Percentiles rank a stretch among this genome's conserved stretches.
Conservation (phyloP, 2,797 vertebrate species). For the Tiaroga cobitis region DNA sequence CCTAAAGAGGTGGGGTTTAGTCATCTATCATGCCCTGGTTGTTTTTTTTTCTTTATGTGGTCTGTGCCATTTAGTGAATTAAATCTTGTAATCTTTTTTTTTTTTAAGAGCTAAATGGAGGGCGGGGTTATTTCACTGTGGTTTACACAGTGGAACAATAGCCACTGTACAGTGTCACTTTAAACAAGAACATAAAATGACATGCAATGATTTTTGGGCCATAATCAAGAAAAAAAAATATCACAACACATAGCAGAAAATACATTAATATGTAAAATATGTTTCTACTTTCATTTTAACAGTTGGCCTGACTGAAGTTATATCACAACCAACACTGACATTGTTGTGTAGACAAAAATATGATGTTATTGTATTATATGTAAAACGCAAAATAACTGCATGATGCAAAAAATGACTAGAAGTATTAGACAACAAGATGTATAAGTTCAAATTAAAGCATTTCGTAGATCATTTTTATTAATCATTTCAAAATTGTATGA, state of each 20-base stretch:
- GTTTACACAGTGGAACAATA: constrained; percentile 74
- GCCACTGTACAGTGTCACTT: constrained; percentile 82
- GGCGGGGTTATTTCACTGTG: constrained; percentile 66
- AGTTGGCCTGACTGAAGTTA: constrained; percentile 44
- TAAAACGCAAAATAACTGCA: constrained; percentile 82
- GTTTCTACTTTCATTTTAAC: constrained; percentile 71
- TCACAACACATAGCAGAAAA: constrained; percentile 66
- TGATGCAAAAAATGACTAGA: constrained; percentile 80
- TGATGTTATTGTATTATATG: constrained; percentile 81
- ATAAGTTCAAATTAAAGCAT: constrained; percentile 69
- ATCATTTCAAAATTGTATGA: constrained; percentile 66
- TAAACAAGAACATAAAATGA: constrained; percentile 75
- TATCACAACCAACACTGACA: constrained; percentile 61
- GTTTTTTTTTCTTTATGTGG: background rate
- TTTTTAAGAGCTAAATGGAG: constrained; percentile 52
- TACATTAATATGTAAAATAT: constrained; percentile 61
- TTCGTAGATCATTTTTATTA: constrained; percentile 49
- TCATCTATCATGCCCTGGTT: background rate
- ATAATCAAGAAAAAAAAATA: constrained; percentile 56
- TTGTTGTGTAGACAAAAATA: constrained; percentile 69
- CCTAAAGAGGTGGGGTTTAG: constrained; percentile 55
- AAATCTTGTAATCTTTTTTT: constrained; percentile 61
- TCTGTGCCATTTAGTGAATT: constrained; percentile 58
- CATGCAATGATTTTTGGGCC: constrained; percentile 71
- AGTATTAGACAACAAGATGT: constrained; percentile 77